These are phyloP conservation scores for Tanytarsus gracilentus DNA, from an alignment of 2,888 invertebrate species.

Conservation along the genomic window DNA sequence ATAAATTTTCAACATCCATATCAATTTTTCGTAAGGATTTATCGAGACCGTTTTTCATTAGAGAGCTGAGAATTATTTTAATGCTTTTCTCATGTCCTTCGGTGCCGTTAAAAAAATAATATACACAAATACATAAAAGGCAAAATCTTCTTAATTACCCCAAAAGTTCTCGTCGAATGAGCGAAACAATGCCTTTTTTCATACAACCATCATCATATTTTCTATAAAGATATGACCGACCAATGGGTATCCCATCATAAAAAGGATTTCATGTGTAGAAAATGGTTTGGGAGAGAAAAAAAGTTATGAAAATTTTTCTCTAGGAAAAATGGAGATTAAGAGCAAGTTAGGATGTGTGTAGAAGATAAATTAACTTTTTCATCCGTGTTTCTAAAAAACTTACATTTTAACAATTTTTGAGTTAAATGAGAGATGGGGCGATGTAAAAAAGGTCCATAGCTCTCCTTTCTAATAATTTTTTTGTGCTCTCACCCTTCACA, in stretches of 20 bases:
- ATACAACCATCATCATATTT: not conserved
- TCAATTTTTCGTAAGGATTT: too few species aligned
- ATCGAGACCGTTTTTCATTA: too few species aligned
- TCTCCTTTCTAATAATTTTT: too few species aligned
- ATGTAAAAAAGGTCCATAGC: too few species aligned
- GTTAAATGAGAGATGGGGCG: too few species aligned
- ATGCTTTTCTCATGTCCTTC: slow-evolving; percentile 22
- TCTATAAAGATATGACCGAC: not conserved
- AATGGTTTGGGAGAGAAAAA: not conserved
- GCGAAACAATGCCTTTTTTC: not conserved
- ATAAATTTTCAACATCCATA: too few species aligned
- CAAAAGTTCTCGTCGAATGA: not conserved
- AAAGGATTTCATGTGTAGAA: not conserved
- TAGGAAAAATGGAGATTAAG: not conserved
- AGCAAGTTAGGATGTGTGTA: not conserved
- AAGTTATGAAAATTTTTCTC: not conserved
- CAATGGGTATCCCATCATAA: slow-evolving; percentile 1
- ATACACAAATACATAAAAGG: too few species aligned
- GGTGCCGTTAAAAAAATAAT: not conserved
- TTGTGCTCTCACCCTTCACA: too few species aligned
- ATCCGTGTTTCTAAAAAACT: not conserved
- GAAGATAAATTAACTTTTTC: slow-evolving; percentile 25
- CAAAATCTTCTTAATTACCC: not conserved
- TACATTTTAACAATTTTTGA: too few species aligned
- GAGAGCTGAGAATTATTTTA: too few species aligned